phyloP scores from a whole-genome alignment of 2,797 vertebrate species.

The Rhynchonycteris naso region DNA sequence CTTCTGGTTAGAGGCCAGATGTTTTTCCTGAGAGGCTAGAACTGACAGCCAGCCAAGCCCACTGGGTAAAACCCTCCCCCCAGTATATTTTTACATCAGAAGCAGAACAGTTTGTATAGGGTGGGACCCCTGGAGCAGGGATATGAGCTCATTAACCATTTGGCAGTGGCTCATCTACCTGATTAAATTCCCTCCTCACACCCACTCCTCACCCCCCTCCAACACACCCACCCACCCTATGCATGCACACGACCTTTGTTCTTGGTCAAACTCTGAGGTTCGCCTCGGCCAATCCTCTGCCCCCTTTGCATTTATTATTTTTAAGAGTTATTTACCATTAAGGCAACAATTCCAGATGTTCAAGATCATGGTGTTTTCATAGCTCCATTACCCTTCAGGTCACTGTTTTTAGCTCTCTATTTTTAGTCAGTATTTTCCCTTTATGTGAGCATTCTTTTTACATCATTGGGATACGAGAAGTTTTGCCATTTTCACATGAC shows the following conservation, averaged over 20 bases:
- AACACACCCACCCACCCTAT: no score
- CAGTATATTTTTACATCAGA: not conserved
- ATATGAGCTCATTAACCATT: not conserved
- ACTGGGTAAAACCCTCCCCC: not conserved
- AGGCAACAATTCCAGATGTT: not conserved
- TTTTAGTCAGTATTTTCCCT: constrained; percentile 21
- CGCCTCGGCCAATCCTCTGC: not conserved
- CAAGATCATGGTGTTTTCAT: not conserved
- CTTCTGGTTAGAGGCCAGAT: not conserved
- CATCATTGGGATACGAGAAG: not conserved
- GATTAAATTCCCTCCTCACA: not conserved
- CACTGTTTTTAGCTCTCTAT: not conserved
- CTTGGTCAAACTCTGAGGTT: not conserved
- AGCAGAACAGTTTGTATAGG: not conserved
- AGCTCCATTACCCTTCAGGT: not conserved
- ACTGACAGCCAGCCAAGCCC: not conserved
- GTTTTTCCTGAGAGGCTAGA: not conserved
- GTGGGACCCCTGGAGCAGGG: not conserved
- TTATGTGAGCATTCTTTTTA: not conserved
- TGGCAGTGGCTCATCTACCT: not conserved
- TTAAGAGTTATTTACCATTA: not conserved
- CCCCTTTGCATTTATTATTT: not conserved
- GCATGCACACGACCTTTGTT: not conserved
- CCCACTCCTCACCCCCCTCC: not conserved
- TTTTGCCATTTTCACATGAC: not conserved